Evolutionary conservation across 1,140 invertebrate genomes (phyloP), one percentile per base, ranked within the genome.

Genomic region (Platorchestia sp.): DNA sequence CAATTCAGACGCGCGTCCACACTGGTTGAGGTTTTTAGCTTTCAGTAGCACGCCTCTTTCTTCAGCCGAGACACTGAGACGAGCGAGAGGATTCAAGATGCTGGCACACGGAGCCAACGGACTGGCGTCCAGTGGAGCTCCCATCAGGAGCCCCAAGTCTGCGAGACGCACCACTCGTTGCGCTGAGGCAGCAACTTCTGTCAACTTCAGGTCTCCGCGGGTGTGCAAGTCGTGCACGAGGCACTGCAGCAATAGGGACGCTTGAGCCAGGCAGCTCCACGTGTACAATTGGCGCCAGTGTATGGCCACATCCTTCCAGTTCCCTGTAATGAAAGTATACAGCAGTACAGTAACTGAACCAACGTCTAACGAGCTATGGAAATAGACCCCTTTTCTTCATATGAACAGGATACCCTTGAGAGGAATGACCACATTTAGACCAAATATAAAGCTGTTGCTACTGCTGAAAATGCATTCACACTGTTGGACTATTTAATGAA

Each of bases 131-230:
- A 97, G 95, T 22, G 98, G 98, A 90, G 98, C 98, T 27, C 98
- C 98, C 97, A 99, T 98, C 42, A 99, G 97, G 95, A 99, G 97
- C 5, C 98, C 99, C 97, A 98, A 98, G 97, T 99, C 99, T 97
- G 98, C 98, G 95, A 98, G 98, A 97, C 98, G 97, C 95, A 98
- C 97, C 75, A 98, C 97, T 96, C 98, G 97, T 96, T 97, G 97
- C 27, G 97, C 96, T 91, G 96, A 95, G 95, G 96, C 96, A 75
- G 96, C 45, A 53, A 95, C 5, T 96, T 47, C 87, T 97, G 96
- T 95, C 97, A 96, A 97, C 97, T 97, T 44, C 96, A 96, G 22
- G 97, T 42, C 53, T 96, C n/a, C n/a, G n/a, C 93, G 0, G 97
- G 97, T 96, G 97, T 95, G 27, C 5, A 95, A 47, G 40, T 51